These are phyloP conservation scores for Protophormia terraenovae DNA, from an alignment of 2,888 invertebrate genomes.

Conservation along the genomic window DNA sequence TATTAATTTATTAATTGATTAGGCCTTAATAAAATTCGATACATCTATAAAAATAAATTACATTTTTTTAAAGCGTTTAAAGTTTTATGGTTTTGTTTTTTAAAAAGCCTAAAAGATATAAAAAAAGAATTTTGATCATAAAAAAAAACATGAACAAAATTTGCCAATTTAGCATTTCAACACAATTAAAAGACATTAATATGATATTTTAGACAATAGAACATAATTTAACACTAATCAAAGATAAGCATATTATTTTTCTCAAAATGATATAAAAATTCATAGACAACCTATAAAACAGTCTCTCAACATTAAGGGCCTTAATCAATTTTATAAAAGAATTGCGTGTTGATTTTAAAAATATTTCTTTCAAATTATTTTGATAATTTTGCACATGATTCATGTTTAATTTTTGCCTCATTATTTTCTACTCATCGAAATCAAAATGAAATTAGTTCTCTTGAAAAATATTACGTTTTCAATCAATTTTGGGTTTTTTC, in stretches of 20 bases:
- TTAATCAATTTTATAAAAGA: too few species aligned
- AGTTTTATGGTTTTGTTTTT: neutral
- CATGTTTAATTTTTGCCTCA: neutral
- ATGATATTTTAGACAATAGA: too few species aligned
- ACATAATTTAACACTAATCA: too few species aligned
- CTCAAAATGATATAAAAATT: too few species aligned
- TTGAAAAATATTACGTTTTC: slow-evolving; percentile 46
- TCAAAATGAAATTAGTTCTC: slow-evolving; percentile 57
- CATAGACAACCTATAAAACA: too few species aligned
- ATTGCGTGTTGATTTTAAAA: slow-evolving; percentile 22
- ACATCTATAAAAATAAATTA: neutral
- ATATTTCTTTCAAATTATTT: neutral
- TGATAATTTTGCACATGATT: slow-evolving; percentile 30
- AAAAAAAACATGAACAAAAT: neutral
- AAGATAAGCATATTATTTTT: too few species aligned
- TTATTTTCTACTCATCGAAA: slow-evolving; percentile 45
- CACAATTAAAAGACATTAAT: too few species aligned
- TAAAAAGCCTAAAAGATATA: too few species aligned
- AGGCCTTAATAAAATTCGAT: neutral
- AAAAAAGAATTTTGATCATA: too few species aligned
- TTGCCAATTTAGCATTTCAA: too few species aligned
- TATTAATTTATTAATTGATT: neutral
- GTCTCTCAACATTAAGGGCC: too few species aligned
- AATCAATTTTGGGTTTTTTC: slow-evolving; percentile 15
- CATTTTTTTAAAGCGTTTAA: neutral